These are phyloP conservation scores for Belonocnema kinseyi DNA, from an alignment of 1,140 invertebrate species.

Conservation along the genomic window DNA sequence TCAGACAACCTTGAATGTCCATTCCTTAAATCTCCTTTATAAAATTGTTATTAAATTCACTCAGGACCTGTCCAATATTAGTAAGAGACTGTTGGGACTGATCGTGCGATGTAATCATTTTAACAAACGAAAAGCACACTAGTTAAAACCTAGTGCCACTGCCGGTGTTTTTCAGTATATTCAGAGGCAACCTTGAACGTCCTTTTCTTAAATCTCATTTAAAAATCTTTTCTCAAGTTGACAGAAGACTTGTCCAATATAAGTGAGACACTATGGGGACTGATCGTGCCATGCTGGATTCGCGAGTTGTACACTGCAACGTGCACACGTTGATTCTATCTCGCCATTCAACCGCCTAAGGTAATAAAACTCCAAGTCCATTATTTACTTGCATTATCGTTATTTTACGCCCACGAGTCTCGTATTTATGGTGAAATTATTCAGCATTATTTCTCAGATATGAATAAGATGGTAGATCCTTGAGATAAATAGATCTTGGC, in stretches of 20 bases:
- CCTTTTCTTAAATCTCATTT: no score
- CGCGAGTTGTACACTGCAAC: neutral
- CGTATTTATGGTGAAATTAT: slow-evolving; percentile 73
- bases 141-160: no score
- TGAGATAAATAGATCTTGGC: slow-evolving; percentile 47
- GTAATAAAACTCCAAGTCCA: slow-evolving; percentile 72
- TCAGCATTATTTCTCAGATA: slow-evolving; percentile 71
- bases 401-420: slow-evolving; percentile 72
- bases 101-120: no score
- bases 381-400: slow-evolving; percentile 75
- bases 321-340: slow-evolving; percentile 69
- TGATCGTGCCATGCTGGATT: neutral
- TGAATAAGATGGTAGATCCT: slow-evolving; percentile 63
- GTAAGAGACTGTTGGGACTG: no score
- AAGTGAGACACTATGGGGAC: neutral
- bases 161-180: no score
- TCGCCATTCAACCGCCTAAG: slow-evolving; percentile 70
- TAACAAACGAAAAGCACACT: no score
- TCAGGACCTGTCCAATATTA: no score
- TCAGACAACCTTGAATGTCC: no score
- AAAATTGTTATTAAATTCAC: no score
- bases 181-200: no score
- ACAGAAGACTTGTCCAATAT: neutral
- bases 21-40: no score
- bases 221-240: no score